phyloP scores from a whole-genome alignment of 2,113 vertebrate genomes.

The Cranoglanis bouderius region DNA sequence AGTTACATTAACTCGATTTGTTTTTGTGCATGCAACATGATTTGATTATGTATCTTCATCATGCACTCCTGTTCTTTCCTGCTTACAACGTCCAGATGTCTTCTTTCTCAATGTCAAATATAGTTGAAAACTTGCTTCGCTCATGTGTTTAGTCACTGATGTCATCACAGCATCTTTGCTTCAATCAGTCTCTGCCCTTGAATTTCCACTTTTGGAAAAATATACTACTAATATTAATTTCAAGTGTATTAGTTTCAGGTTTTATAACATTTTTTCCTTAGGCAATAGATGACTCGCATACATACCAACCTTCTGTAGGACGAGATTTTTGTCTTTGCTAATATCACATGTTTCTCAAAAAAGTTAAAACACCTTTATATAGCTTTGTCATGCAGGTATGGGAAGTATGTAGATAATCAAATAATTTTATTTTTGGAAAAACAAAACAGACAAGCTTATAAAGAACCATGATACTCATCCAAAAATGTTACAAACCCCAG shows the following conservation, averaged over 20 bases:
- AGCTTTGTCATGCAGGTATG: neutral
- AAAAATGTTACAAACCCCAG: slow-evolving; percentile 10
- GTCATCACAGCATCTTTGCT: neutral
- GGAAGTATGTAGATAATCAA: slow-evolving; percentile 31
- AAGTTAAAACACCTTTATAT: neutral
- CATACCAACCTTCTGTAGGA: neutral
- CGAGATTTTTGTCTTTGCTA: neutral
- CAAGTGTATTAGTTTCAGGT: neutral
- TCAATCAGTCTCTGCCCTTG: neutral
- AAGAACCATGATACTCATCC: slow-evolving; percentile 50
- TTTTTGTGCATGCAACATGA: neutral
- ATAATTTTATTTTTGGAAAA: slow-evolving; percentile 56
- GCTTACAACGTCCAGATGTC: neutral
- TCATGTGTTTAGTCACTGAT: neutral
- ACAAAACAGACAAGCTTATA: slow-evolving; percentile 51
- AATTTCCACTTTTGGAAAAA: neutral
- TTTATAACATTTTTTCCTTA: neutral
- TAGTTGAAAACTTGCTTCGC: neutral
- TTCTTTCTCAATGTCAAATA: neutral
- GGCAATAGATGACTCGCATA: neutral
- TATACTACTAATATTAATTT: neutral
- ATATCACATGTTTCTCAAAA: neutral
- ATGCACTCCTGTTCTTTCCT: neutral
- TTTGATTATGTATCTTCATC: neutral
- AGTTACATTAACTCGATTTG: neutral